Percentiles rank a stretch among this genome's conserved stretches.
phyloP scores from a whole-genome alignment of 2,797 vertebrate species.

The Danio jaintianensis region DNA sequence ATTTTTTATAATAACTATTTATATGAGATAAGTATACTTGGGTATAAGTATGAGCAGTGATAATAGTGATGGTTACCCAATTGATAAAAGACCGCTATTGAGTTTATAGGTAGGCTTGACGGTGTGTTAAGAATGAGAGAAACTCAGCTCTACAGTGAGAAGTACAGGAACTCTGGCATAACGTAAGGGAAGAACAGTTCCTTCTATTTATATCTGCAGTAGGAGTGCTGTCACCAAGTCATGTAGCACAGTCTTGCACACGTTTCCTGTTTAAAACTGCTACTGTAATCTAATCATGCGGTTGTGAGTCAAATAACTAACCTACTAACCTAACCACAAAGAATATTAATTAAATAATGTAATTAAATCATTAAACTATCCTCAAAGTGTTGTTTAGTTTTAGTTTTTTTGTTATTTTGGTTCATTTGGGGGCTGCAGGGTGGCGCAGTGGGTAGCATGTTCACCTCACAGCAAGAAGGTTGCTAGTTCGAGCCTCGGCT shows the following conservation, averaged over 20 bases:
- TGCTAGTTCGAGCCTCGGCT: too few relatives aligned
- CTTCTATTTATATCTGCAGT: slow-evolving; percentile 69
- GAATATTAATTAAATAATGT: neutral
- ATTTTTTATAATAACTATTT: too few relatives aligned
- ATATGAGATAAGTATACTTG: neutral
- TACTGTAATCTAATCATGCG: slow-evolving; percentile 47
- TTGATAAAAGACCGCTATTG: neutral
- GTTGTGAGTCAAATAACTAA: slow-evolving; percentile 13
- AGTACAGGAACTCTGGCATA: slow-evolving; percentile 28
- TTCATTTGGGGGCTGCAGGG: too few relatives aligned
- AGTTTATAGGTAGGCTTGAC: neutral
- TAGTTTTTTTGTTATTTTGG: too few relatives aligned
- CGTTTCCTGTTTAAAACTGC: slow-evolving; percentile 67
- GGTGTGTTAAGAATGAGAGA: slow-evolving; percentile 58
- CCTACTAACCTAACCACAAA: slow-evolving; percentile 21
- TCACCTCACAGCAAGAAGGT: too few relatives aligned
- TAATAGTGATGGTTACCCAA: neutral
- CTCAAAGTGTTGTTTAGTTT: neutral
- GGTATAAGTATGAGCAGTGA: neutral
- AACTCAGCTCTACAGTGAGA: slow-evolving; percentile 61
- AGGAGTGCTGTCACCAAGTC: slow-evolving; percentile 25
- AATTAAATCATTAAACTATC: neutral
- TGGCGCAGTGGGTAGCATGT: too few relatives aligned
- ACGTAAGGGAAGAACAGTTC: slow-evolving; percentile 59
- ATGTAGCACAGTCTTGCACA: slow-evolving; percentile 57